Base-by-base conservation (phyloP, 2,113 vertebrate genomes). In the Sylvicapra grimmia region DNA sequence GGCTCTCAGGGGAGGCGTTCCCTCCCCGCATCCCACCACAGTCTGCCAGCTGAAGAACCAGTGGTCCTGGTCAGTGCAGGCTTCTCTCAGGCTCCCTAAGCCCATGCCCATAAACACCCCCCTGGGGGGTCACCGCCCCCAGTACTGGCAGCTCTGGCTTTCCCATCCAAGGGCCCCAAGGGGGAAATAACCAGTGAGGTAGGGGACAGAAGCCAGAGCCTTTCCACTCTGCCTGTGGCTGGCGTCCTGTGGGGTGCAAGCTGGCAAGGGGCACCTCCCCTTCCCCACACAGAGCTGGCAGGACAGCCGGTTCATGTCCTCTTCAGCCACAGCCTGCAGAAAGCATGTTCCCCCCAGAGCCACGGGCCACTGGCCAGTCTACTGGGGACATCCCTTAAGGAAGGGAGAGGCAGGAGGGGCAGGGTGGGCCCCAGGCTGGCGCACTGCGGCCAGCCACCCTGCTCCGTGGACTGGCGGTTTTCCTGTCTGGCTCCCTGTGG, bases 281-380 rank as follows among this genome's bases (percentile, higher is more conserved):
- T 77, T 96, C 89, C 82, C 96, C 95, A 84, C 97, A 97, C 68
- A 85, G 96, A 96, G 94, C 94, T 97, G 97, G 98, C 96, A 97
- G 94, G 90, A 96, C 93, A 95, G 90, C 59, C 0, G 31, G 59
- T 77, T 85, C 92, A 51, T 93, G 53, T 87, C 90, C 95, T 86
- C 95, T 58, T 47, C 79, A 84, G 97, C 97, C 97, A 89, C 95
- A 97, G 96, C 44, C 82, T 93, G 15, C 83, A 96, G 88, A 94
- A 89, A 89, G 86, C 90, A 72, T 88, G 86, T 63, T 90, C 88
- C 91, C 96, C 63, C 93, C 29, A 23, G 93, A 96, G 93, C 16
- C 53, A 6, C 3, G 72, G 97, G 97, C 97, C 89, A 79, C 83
- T 68, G 79, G 95, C 97, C 97, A 97, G 96, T 95, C 96, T 89